Evolutionary conservation across 2,888 invertebrate genomes (phyloP), one percentile per base, ranked within the genome.

Genomic region (Chrysina gloriosa): DNA sequence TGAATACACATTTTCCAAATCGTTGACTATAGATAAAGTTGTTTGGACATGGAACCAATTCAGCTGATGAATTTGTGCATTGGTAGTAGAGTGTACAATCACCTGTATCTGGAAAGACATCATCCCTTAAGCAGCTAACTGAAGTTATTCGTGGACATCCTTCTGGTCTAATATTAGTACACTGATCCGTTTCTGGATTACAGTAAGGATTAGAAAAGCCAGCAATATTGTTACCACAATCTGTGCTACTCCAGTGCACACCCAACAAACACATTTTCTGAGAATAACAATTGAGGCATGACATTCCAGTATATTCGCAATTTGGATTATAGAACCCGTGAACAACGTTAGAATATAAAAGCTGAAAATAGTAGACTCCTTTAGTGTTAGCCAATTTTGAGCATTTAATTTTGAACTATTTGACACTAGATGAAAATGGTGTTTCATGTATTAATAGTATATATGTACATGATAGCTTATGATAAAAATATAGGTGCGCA

Each of bases 1-100:
- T 52, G 23, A 67, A 63, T 2, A 69, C 63, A 52, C 69, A 69
- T 34, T 66, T 69, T 42, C 69, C 69, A 25, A 63, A 69, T 7
- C 7, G 29, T 7, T 66, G 66, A 11, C 45, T 63, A 27, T 69
- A 69, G 25, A 69, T 54, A 48, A 54, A 64, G 31, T 63, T 45
- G 23, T 56, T 16, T 16, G 52, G 50, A 36, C 69, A 69, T 23
- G 27, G 34, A 39, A 63, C 31, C n/a, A 63, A 61, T 34, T 67
- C 69, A 6, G 67, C 31, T 6, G 31, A 52, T 16, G 34, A 21
- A 27, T 65, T 50, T 14, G 29, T 25, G 69, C 69, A 69, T 27
- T 48, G 21, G 19, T 67, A 63, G 16, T 63, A 69, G 14, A 47
- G 16, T 2, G 52, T 45, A 14, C 69, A 69, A 34, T 66, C 66